phyloP scores from a whole-genome alignment of 2,113 vertebrate genomes.

The Enhydra lutris region DNA sequence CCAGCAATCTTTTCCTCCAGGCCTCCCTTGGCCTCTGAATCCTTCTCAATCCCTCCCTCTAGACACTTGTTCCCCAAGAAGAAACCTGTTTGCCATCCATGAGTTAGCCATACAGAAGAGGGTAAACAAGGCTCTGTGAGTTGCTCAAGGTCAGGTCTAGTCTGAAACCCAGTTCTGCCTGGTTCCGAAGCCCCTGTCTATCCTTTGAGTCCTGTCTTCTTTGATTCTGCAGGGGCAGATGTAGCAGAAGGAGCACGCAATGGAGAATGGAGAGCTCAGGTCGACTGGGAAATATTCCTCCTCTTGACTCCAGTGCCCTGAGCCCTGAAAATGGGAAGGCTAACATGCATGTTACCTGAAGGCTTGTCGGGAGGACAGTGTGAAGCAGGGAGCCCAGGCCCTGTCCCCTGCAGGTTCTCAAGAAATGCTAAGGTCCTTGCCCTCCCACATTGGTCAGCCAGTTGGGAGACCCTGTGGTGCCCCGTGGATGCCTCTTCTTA shows the following conservation, averaged over 20 bases:
- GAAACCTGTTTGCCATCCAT: background rate
- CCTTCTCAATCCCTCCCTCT: background rate
- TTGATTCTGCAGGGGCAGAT: too few species aligned
- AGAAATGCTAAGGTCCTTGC: background rate
- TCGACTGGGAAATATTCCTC: background rate
- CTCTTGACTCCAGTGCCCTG: background rate
- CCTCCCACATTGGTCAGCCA: background rate
- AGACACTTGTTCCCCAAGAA: background rate
- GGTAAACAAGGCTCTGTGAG: background rate
- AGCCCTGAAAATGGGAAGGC: background rate
- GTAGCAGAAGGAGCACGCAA: background rate
- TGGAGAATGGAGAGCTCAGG: background rate
- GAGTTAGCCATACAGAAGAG: background rate
- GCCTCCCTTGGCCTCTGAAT: background rate
- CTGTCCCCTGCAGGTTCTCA: background rate
- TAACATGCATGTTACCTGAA: background rate
- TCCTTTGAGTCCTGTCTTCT: background rate
- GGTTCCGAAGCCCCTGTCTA: fast-evolving
- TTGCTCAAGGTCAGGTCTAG: too few species aligned
- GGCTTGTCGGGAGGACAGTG: fast-evolving
- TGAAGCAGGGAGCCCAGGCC: background rate
- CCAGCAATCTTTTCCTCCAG: background rate
- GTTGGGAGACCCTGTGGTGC: background rate
- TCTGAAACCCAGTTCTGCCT: background rate
- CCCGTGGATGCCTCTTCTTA: background rate